These are phyloP conservation scores for Microcebus jonahi DNA, from an alignment of 2,113 vertebrate species.

Conservation along the genomic window DNA sequence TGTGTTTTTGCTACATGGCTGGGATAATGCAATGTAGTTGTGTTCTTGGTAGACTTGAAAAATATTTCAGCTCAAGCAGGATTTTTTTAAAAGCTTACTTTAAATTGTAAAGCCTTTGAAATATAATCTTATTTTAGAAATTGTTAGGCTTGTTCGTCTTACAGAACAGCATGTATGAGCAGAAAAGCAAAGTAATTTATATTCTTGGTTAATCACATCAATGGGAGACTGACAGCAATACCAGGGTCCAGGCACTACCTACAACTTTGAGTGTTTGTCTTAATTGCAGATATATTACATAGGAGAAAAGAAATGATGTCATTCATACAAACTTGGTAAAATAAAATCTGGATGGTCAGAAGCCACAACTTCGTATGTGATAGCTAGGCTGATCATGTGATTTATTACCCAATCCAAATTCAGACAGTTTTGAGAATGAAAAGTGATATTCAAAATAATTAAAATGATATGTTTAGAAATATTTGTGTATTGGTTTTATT, in stretches of 20 bases:
- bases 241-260: background rate
- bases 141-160: conserved; percentile 22
- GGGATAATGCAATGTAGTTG: conserved; percentile 2
- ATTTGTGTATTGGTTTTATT: background rate
- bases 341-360: conserved; percentile 1
- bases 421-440: background rate
- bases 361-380: background rate
- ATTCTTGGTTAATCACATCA: conserved; percentile 11
- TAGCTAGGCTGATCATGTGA: background rate
- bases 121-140: conserved; percentile 40
- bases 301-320: background rate
- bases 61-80: conserved; percentile 26
- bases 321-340: background rate
- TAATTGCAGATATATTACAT: background rate
- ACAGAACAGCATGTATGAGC: conserved; percentile 3
- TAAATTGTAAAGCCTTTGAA: conserved; percentile 48
- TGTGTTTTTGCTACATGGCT: background rate
- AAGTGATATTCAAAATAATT: background rate
- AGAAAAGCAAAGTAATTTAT: conserved; percentile 33
- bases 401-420: background rate
- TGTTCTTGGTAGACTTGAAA: conserved; percentile 16
- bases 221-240: background rate
- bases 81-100: background rate
- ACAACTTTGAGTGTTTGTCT: background rate
- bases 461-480: background rate